Base-by-base conservation (phyloP, 2,113 vertebrate genomes). In the Sebastes fasciatus region DNA sequence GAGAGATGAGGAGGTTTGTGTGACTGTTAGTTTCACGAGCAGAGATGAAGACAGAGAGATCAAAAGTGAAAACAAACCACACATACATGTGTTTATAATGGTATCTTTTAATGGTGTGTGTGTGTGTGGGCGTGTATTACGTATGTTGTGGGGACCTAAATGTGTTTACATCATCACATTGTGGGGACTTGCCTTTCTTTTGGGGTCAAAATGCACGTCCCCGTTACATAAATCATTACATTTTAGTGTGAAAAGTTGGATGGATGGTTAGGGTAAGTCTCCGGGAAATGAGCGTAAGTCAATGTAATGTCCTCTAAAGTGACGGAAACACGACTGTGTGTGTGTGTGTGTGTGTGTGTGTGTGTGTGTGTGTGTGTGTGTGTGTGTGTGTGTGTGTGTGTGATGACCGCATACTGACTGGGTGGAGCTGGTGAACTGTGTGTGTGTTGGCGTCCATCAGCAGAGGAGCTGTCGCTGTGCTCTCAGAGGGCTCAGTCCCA, bases 401-500 rank as follows among this genome's bases (percentile, higher is more conserved):
- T 61, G 60, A 80, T 49, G 55, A 16, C 52, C n/a, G 49, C 17
- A 83, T 26, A 94, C 84, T 91, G 61, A 95, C 91, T 60, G 89
- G 91, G 82, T 90, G 82, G 64, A 87, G 85, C 57, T 83, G 87
- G 13, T 77, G 77, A 66, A 65, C 46, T 21, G 51, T 51, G 75
- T 84, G 82, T 58, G 60, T 21, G 66, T 77, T 89, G 84, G 77
- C 55, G 4, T 94, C 89, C 34, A 74, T 88, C 60, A 94, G 84
- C 73, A 93, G 90, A 45, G 94, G 94, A 63, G 95, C 94, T 40
- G 94, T 88, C 9, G 60, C 16, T 16, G 52, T 42, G 46, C 52
- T 88, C 68, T 83, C 40, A 65, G 77, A 64, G 13, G 74, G 19
- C 23, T 82, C 16, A 4, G 23, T 49, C 67, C 49, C 58, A 62